Conservation (phyloP, 2,797 vertebrate species). For the Crotalus adamanteus region DNA sequence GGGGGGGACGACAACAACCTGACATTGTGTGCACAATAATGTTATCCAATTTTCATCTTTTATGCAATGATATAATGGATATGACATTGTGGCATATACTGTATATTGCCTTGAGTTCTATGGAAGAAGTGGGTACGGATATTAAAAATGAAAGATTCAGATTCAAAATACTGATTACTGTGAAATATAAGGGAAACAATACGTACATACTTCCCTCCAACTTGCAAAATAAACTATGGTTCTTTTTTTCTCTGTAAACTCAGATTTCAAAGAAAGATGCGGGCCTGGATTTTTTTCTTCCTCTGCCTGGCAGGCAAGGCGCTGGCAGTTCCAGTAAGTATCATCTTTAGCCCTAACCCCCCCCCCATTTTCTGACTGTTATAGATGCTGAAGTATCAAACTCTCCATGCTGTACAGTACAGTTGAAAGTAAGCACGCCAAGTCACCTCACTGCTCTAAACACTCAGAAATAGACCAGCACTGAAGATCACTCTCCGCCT, state of each 20-base stretch:
- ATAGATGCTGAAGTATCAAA: background rate
- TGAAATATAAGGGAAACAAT: background rate
- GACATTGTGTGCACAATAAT: background rate
- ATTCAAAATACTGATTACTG: background rate
- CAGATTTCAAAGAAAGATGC: slow-evolving; percentile 86
- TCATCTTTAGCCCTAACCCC: background rate
- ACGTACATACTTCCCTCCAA: background rate
- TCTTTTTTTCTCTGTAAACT: slow-evolving; percentile 39
- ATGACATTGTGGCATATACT: background rate
- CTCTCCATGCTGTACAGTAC: background rate
- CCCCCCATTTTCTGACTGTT: background rate
- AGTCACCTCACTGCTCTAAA: background rate
- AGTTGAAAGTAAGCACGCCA: background rate
- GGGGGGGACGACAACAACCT: background rate
- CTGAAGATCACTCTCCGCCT: background rate
- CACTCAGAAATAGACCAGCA: background rate
- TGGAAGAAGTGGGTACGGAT: background rate
- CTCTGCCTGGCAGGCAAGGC: slow-evolving; percentile 91
- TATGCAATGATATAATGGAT: background rate
- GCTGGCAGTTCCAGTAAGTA: slow-evolving; percentile 90
- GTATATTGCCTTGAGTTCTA: background rate
- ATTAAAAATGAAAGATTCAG: background rate
- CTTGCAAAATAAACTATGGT: background rate
- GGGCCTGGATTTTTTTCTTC: slow-evolving; percentile 92
- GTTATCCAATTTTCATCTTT: background rate